A percentile compares a stretch with the other conserved stretches of the same genome.
Evolutionary conservation across 53 echinoderm and acorn worm genomes (phyloP).

Genomic region (Zoroaster sp.): DNA sequence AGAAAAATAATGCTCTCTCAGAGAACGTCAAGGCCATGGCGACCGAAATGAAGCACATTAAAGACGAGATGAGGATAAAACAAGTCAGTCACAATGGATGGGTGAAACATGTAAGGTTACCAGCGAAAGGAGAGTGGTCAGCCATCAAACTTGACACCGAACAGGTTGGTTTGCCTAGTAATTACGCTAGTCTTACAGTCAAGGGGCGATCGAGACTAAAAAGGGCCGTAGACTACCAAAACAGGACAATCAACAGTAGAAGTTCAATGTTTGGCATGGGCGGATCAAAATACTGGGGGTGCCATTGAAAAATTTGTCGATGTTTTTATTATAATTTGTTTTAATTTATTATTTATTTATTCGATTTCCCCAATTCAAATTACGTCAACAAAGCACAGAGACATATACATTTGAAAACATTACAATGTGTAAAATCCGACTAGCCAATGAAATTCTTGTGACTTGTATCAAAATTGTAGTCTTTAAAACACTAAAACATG

Average conservation of each 20-base stretch:
- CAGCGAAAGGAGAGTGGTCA: conserved; percentile 42
- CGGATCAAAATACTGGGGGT: too few species aligned
- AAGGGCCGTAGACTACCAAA: not conserved
- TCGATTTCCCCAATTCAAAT: too few species aligned
- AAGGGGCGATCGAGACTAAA: not conserved
- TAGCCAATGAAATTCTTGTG: too few species aligned
- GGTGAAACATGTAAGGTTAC: conserved; percentile 31
- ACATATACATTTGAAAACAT: too few species aligned
- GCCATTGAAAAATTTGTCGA: too few species aligned
- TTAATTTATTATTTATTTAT: too few species aligned
- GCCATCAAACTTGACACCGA: conserved; percentile 37
- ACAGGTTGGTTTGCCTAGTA: not conserved
- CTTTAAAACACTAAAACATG: too few species aligned
- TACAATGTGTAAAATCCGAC: too few species aligned
- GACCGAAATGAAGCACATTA: conserved; percentile 6
- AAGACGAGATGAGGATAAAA: not conserved
- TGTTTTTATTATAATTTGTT: too few species aligned
- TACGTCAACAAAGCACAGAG: too few species aligned
- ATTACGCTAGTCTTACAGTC: not conserved
- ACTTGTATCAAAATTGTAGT: too few species aligned
- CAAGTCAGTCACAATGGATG: not conserved
- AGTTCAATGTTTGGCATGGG: not conserved
- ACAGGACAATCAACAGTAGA: not conserved
- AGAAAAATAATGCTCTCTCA: not conserved
- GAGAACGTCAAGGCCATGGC: not conserved